Evolutionary conservation across 2,797 vertebrate genomes (phyloP), one percentile per base, ranked within the genome.

Genomic region (Pseudochromis fuscus): DNA sequence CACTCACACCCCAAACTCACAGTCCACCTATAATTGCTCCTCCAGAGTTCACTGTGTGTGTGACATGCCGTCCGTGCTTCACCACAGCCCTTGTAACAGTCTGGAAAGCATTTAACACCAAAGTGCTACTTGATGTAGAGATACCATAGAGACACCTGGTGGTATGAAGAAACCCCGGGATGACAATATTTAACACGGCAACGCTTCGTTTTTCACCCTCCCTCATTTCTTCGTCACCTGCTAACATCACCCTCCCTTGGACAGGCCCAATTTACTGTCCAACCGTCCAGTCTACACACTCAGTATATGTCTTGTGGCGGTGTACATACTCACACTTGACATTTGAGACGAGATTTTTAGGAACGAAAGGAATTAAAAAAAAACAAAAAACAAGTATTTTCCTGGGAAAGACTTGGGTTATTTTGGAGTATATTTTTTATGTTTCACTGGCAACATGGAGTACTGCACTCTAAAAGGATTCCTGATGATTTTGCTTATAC

Each of bases 11-110:
- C 57, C 63, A 85, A 91, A 84, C 73, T 93, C 82, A 86, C 93
- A 92, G 67, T 56, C 65, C 79, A 71, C 44, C 77, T 89, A 88
- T 94, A 94, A 94, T 94, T 94, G 87, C 90, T 85, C 87, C 63
- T 67, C 57, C 70, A 77, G 81, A 83, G 84, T 92, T 92, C 87
- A 84, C 79, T 80, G 72, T 81, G 82, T 80, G 89, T 94, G 93
- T 83, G 90, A 94, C 90, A 94, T 92, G 90, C 89, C 87, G 40
- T 63, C 76, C 56, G 59, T 69, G 83, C 80, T 85, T 81, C 70
- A 75, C 81, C 85, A 52, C 33, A 56, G 74, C 52, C 65, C 75
- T 67, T 83, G 72, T 70, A 81, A 77, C 72, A 81, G 66, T 83
- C 87, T 75, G 69, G 46, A 48, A 81, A 86, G 65, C 82, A 92